Evolutionary conservation across 2,888 invertebrate genomes (phyloP), one percentile per base, ranked within the genome.

Genomic region (Lithophane socia): DNA sequence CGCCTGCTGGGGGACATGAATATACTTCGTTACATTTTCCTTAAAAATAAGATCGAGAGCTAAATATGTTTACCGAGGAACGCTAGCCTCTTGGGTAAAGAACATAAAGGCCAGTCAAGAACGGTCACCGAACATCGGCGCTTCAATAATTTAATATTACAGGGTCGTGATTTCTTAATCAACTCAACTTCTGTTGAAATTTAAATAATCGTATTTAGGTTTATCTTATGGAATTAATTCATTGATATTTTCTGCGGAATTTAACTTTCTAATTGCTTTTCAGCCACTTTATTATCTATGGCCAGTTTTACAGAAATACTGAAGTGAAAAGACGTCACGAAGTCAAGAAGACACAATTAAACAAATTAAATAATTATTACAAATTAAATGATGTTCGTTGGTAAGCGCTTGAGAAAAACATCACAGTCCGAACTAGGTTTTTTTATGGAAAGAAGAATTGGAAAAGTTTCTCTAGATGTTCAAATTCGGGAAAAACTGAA

Each of bases 191-290:
- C 61, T 63, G 58, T 54, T 44, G 44, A 58, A 66, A 81, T 80
- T 71, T 54, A 56, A 74, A 66, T 74, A 71, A 74, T 68, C 60
- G 21, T 61, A 74, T 83, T 78, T 24, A 10, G 24, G 9, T 60
- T 68, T 16, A 37, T 56, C 60, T 71, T 68, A 44, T 9, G 52
- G 37, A 70, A 82, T 81, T 82, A 65, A 73, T 79, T 72, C 47
- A 61, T 74, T 56, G 24, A n/a, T 18, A 74, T 60, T 75, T 60
- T 70, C 58, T 7, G 9, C 37, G 29, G 18, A 42, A 76, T 64
- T 60, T 2, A 54, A 56, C 75, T 47, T 65, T 42, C 2, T 83
- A 65, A 73, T 75, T 64, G 52, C 52, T 70, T 67, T 63, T 24
- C 13, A 69, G 56, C 13, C 37, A 54, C 52, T 69, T 73, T 52